Evolutionary conservation across 2,888 invertebrate genomes (phyloP), one percentile per base, ranked within the genome.

Genomic region (Linnaemya tessellans): DNA sequence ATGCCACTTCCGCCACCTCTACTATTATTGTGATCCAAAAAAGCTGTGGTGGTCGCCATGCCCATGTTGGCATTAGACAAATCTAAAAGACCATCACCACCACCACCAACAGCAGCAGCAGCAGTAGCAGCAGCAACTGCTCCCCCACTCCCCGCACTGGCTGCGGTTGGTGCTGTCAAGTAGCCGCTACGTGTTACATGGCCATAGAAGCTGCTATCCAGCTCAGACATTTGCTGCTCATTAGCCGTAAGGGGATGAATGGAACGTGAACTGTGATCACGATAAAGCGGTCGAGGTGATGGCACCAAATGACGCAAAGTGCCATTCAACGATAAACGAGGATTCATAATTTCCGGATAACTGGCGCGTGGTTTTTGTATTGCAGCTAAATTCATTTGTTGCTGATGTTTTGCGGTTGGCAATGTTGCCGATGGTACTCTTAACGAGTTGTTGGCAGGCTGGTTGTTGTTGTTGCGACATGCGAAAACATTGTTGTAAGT

Each of bases 291-390:
- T 49, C 91, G 90, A 80, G 91, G 91, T 79, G 92, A 92, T 56
- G 92, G 91, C 89, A 91, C 90, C 87, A 92, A 88, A 86, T 92
- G 92, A 81, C 90, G 89, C 54, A 92, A 88, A 83, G 91, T 90
- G 71, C 92, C 92, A 88, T 92, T 92, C 46, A 92, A 87, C 58
- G 92, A 92, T 49, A 92, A 89, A 56, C 92, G 91, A 20, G 92
- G 92, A 87, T 92, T 92, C 89, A 92, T 90, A 87, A 91, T 91
- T 83, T 91, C 90, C 81, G 91, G 89, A 81, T 89, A 91, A 87
- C 90, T 92, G 83, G 90, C 90, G 80, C 90, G 90, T 73, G 91
- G 90, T 80, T 88, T 89, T 83, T 88, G 88, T 43, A 70, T 56
- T 38, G 51, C 54, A 74, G 74, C 80, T 64, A 71, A 70, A 80